Evolutionary conservation across 2,888 invertebrate genomes (phyloP).

Genomic region (Nemoura dubitans): DNA sequence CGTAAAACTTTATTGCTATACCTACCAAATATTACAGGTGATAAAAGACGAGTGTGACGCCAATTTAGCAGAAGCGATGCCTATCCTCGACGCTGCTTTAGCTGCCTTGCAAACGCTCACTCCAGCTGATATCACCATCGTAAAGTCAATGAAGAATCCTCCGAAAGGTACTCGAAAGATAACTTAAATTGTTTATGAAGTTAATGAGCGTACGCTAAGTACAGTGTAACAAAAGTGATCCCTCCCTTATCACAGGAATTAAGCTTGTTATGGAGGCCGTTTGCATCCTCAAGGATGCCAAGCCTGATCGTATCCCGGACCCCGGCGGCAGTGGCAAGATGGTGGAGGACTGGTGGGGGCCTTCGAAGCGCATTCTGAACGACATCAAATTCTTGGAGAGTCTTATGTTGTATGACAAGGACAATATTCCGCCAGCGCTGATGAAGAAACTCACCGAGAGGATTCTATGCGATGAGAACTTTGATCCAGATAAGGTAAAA

Average conservation of each 20-base stretch:
- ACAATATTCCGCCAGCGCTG: constrained; percentile 84
- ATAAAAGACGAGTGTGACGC: constrained; percentile 95
- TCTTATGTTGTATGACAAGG: constrained; percentile 89
- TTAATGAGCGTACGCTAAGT: too few species aligned
- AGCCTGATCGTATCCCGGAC: constrained; percentile 87
- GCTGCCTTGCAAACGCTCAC: constrained; percentile 90
- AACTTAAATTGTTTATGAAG: too few species aligned
- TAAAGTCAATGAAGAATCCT: constrained; percentile 97
- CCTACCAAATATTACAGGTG: too few species aligned
- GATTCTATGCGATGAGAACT: constrained; percentile 84
- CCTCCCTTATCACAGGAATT: constrained; percentile 61
- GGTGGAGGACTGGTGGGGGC: constrained; percentile 92
- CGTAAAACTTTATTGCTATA: too few species aligned
- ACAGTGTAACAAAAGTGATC: too few species aligned
- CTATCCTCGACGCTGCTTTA: constrained; percentile 86
- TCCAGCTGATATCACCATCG: constrained; percentile 87
- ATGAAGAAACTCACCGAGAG: constrained; percentile 86
- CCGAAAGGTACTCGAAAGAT: constrained; percentile 69
- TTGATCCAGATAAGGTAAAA: constrained; percentile 88
- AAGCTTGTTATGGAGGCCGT: constrained; percentile 94
- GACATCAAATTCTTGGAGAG: constrained; percentile 93
- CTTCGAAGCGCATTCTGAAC: constrained; percentile 86
- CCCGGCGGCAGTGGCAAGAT: constrained; percentile 83
- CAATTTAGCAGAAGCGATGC: constrained; percentile 90
- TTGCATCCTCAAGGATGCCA: constrained; percentile 90